Percentiles rank a stretch among this genome's conserved stretches.
These are phyloP conservation scores for Phalanger gymnotis DNA, from an alignment of 2,797 vertebrate genomes.

Conservation along the genomic window DNA sequence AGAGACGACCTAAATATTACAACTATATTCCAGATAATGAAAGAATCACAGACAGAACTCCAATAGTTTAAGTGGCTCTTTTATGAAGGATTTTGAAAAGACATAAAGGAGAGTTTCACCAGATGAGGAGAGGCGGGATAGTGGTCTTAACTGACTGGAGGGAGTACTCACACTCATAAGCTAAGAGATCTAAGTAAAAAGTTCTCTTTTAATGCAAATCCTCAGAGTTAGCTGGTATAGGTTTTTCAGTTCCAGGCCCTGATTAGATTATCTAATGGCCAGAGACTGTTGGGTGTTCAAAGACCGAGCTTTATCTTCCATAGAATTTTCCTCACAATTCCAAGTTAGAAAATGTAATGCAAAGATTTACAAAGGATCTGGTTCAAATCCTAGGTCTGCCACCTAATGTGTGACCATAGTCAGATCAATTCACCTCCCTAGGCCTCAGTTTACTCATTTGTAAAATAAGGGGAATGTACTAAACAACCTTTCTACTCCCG, in stretches of 20 bases:
- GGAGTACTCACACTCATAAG: not conserved
- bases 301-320: not conserved
- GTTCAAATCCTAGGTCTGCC: not conserved
- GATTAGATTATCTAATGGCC: not conserved
- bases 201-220: not conserved
- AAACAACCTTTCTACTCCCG: not conserved
- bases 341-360: not conserved
- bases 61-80: not conserved
- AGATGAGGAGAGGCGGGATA: not conserved
- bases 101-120: not conserved
- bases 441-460: not conserved
- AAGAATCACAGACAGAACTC: not conserved
- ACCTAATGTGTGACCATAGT: not conserved
- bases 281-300: not conserved
- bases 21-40: not conserved
- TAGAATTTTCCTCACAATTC: not conserved
- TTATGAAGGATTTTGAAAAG: not conserved
- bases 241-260: not conserved
- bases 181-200: not conserved
- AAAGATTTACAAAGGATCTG: not conserved
- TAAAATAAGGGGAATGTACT: not conserved
- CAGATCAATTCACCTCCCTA: not conserved
- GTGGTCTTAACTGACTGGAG: not conserved
- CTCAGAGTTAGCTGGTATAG: not conserved
- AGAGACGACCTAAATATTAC: not conserved